A percentile compares a stretch with the other conserved stretches of the same genome.
Conservation (phyloP, 2,888 invertebrate genomes). For the Seira ritae region DNA sequence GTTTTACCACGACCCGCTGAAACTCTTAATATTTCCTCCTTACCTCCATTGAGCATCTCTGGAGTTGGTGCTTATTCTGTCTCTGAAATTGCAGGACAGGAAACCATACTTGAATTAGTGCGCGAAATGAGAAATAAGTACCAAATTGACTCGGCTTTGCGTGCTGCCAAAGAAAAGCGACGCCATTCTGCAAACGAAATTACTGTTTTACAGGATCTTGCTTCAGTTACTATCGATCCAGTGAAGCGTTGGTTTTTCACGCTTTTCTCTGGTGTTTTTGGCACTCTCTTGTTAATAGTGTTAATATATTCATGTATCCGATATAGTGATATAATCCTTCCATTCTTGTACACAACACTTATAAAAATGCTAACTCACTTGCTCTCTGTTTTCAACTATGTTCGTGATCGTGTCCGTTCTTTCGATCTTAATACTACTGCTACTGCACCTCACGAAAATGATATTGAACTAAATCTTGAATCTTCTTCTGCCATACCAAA, state of each 20-base stretch:
- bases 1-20: slow-evolving; percentile 21
- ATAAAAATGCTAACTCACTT: too few relatives aligned
- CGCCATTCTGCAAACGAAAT: not conserved
- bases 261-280: not conserved
- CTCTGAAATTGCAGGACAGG: not conserved
- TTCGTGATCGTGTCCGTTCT: too few relatives aligned
- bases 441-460: too few relatives aligned
- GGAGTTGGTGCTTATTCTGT: slow-evolving; percentile 30
- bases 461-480: too few relatives aligned
- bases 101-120: slow-evolving; percentile 22
- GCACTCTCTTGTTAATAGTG: not conserved
- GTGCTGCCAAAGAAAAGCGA: not conserved
- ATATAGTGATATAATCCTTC: too few relatives aligned
- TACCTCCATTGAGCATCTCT: not conserved
- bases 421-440: too few relatives aligned
- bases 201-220: not conserved
- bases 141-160: not conserved
- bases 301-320: too few relatives aligned
- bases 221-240: not conserved
- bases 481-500: too few relatives aligned
- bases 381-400: too few relatives aligned
- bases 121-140: slow-evolving; percentile 17
- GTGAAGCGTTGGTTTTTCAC: not conserved
- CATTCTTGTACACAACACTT: too few relatives aligned
- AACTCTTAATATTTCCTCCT: not conserved